These are phyloP conservation scores for Rutilus rutilus DNA, from an alignment of 2,113 vertebrate species.

Conservation along the genomic window DNA sequence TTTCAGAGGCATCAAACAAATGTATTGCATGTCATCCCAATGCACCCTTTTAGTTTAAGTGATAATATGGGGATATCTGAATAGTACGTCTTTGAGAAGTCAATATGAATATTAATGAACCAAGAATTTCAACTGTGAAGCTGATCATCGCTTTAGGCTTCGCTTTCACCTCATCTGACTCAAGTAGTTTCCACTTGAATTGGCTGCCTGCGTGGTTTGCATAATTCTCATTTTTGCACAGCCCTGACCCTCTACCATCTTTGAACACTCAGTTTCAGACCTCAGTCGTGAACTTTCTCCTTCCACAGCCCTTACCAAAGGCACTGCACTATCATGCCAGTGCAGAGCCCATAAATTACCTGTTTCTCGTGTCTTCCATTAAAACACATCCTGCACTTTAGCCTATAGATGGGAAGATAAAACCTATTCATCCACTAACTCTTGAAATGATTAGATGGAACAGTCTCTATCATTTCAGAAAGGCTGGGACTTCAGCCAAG, in stretches of 20 bases:
- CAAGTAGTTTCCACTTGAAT: slow-evolving; percentile 37
- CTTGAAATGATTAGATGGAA: slow-evolving; percentile 57
- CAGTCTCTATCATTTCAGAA: slow-evolving; percentile 46
- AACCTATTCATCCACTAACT: slow-evolving; percentile 52
- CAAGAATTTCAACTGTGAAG: slow-evolving; percentile 10
- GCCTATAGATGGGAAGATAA: slow-evolving; percentile 55
- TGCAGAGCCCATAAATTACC: slow-evolving; percentile 39
- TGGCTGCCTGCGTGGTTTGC: slow-evolving; percentile 8
- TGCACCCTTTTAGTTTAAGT: neutral
- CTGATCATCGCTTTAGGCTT: slow-evolving; percentile 22
- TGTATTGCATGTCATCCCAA: neutral
- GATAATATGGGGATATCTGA: neutral
- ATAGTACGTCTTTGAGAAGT: slow-evolving; percentile 18
- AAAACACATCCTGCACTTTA: slow-evolving; percentile 48
- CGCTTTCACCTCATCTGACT: slow-evolving; percentile 27
- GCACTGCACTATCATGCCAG: slow-evolving; percentile 21
- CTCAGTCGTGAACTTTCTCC: slow-evolving; percentile 30
- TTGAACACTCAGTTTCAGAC: slow-evolving; percentile 8
- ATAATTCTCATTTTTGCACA: slow-evolving; percentile 15
- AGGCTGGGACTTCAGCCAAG: slow-evolving; percentile 64
- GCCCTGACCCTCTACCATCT: slow-evolving; percentile 29
- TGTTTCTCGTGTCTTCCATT: slow-evolving; percentile 36
- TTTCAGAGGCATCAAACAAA: neutral
- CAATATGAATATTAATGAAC: slow-evolving; percentile 33
- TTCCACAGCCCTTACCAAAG: slow-evolving; percentile 2